Base-by-base conservation (phyloP, 2,888 invertebrate species). In the Rhyacophila evoluta region DNA sequence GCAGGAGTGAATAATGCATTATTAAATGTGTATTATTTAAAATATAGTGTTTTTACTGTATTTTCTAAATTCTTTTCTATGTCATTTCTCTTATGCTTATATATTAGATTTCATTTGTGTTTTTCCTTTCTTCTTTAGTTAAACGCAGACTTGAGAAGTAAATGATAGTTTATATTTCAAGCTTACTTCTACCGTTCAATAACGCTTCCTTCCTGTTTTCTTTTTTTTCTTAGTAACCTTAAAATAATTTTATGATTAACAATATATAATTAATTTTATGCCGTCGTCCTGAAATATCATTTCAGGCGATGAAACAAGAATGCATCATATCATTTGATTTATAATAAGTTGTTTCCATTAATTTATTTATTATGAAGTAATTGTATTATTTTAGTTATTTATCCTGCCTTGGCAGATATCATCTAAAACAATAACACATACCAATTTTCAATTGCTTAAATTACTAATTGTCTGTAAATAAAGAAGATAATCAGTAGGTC, bases 251-350 rank as follows among this genome's bases (percentile, higher is more conserved):
- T 68, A 19, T 74, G 19, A 74, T 74, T 72, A 33, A 78, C 25
- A 25, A 70, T 67, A 19, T 71, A 38, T 27, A 19, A 33, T 72
- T 68, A 72, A 39, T 80, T 29, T 72, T 41, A 77, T 72, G 37
- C 77, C 76, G 38, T 71, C 68, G 15, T 39, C 25, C 72, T 71
- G 39, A 67, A 12, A 38, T 11, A 67, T 72, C 72, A 38, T 28
- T 67, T 36, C 37, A 70, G 77, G 28, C 86, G 87, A 84, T 83
- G 88, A 87, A 84, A 88, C 90, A 89, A 89, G 90, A 90, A 90
- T 89, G 86, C 88, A 87, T 89, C 90, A 90, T 90, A 90, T 90
- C 90, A 90, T 89, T 89, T 90, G 88, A 88, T 89, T 88, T 89
- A 87, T 87, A 74, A 74, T 78, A 74, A 71, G 25, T 74, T 74